Evolutionary conservation across 1,140 invertebrate genomes (phyloP).

Genomic region (Zaprionus camerounensis): DNA sequence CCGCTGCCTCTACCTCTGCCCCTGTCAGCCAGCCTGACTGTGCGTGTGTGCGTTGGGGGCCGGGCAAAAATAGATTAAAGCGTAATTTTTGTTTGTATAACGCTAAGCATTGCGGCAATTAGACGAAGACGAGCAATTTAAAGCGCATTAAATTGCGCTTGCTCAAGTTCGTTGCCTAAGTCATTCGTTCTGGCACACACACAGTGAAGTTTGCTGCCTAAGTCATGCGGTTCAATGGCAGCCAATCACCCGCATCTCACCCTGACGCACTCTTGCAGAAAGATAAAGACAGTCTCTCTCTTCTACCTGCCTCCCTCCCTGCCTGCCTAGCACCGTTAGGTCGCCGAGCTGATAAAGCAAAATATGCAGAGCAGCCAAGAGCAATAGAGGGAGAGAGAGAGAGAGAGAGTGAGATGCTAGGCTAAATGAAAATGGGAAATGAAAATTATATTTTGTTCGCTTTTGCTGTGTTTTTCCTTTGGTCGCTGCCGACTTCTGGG

Average conservation of each 20-base stretch:
- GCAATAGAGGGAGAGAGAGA: background rate
- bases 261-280: conserved; percentile 50
- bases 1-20: background rate
- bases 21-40: background rate
- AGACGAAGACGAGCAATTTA: conserved; percentile 65
- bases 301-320: no score
- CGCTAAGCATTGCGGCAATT: conserved; percentile 67
- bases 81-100: conserved; percentile 81
- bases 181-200: conserved; percentile 46
- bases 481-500: conserved; percentile 34
- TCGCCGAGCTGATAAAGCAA: conserved; percentile 62
- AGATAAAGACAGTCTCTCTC: conserved; percentile 31
- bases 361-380: conserved; percentile 54
- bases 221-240: background rate
- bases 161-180: conserved; percentile 71
- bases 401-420: conserved; percentile 4
- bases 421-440: conserved; percentile 66
- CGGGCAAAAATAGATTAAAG: conserved; percentile 79
- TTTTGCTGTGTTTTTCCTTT: conserved; percentile 49
- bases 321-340: conserved; percentile 53
- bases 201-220: background rate
- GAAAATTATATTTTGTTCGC: conserved; percentile 75
- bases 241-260: conserved; percentile 26
- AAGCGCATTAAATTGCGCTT: conserved; percentile 78
- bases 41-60: conserved; percentile 4